Base-by-base conservation (phyloP, 1,140 invertebrate genomes). In the Drosophila guanche region DNA sequence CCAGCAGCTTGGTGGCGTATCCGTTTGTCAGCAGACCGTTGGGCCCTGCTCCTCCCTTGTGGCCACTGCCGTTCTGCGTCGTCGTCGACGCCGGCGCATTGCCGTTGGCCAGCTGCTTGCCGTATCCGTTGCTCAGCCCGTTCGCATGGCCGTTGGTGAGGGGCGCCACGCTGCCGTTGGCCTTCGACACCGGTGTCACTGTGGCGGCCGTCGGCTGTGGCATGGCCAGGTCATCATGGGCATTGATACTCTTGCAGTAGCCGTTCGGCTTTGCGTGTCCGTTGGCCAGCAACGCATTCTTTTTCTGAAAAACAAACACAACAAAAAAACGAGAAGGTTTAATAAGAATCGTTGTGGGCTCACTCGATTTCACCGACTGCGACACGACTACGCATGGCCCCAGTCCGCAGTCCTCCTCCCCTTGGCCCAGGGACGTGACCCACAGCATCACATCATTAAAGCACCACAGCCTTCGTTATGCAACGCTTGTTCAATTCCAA, bases 231-330 rank as follows among this genome's bases (percentile, higher is more conserved):
- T 89, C 84, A n/a, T 88, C 84, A 52, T 88, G 84, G 45, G 84
- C 84, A 47, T 84, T 89, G 68, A 89, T 89, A 55, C 84, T 88
- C 72, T 89, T 89, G 60, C 84, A 88, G 61, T 80, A 88, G 45
- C 84, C 84, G 22, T 89, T 89, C 40, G 79, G 76, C 33, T 75
- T 89, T 45, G 84, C 76, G 10, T 89, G 69, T 59, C 86, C 86
- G 16, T 76, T 90, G 46, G 78, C 79, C 59, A 76, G 50, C 43
- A 51, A 52, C 5, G 65, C 72, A 20, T 86, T 79, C 56, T 83
- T 83, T 45, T 79, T 84, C 83, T 89, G 48, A 2, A 88, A 88
- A 3, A n/a, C n/a, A 4, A 23, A 5, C 2, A 20, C 16, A 20
- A 20, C 16, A 20, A 4, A 7, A 14, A 7, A 20, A 7, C 7